Conservation (phyloP, 2,797 vertebrate species). For the Ficedula albicollis region DNA sequence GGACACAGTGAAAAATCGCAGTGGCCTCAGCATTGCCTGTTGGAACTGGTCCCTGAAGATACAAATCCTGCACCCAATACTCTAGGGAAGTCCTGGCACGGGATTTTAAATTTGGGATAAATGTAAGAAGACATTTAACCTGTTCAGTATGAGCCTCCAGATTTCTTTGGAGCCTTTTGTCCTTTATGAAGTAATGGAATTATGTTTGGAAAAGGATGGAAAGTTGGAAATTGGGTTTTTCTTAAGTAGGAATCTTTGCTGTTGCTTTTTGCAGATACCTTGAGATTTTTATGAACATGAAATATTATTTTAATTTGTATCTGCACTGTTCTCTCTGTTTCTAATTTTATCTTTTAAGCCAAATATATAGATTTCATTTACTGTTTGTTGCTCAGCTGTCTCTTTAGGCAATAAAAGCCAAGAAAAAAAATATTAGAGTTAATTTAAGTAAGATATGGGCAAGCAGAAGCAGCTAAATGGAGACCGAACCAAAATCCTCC, state of each 20-base stretch:
- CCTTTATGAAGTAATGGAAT: background rate
- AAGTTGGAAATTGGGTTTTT: background rate
- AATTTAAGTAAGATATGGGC: background rate
- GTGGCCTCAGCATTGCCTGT: background rate
- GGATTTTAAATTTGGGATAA: background rate
- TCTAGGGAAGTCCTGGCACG: background rate
- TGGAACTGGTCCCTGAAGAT: background rate
- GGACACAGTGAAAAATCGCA: background rate
- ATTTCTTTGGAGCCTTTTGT: background rate
- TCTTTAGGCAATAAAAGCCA: background rate
- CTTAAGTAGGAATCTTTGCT: background rate
- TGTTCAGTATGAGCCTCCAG: background rate
- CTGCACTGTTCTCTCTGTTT: background rate
- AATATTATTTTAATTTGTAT: constrained; percentile 34
- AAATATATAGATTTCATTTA: constrained; percentile 32
- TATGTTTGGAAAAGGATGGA: background rate
- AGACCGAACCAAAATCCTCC: background rate
- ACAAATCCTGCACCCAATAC: background rate
- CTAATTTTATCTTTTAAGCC: constrained; percentile 6
- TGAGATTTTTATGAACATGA: background rate
- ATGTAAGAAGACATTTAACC: background rate
- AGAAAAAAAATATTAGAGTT: background rate
- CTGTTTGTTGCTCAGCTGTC: background rate
- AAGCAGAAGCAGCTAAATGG: background rate
- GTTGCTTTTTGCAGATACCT: background rate